phyloP scores from a whole-genome alignment of 2,888 invertebrate genomes.

The Lysandra coridon region DNA sequence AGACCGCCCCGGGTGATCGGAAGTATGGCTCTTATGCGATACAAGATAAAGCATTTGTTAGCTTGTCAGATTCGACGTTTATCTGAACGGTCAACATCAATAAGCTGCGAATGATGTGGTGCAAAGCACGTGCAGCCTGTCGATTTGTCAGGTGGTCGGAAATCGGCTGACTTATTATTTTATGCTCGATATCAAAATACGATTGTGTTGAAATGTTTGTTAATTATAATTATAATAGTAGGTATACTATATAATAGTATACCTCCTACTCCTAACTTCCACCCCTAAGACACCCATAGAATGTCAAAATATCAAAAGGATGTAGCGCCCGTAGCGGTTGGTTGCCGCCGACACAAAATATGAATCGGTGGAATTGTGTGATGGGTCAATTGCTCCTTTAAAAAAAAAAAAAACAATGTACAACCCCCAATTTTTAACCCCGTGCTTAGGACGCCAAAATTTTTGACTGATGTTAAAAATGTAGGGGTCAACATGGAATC shows the following conservation, averaged over 20 bases:
- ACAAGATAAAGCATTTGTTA: slow-evolving; percentile 53
- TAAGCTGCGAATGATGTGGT: slow-evolving; percentile 62
- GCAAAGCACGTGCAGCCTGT: slow-evolving; percentile 69
- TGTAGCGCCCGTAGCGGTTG: no score
- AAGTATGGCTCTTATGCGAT: slow-evolving; percentile 52
- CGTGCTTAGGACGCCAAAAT: no score
- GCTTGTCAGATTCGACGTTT: slow-evolving; percentile 49
- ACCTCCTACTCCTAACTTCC: not conserved
- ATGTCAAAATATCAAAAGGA: no score
- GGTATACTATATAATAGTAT: not conserved
- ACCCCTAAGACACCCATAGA: no score
- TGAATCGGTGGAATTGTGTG: no score
- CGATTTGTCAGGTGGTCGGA: slow-evolving; percentile 67
- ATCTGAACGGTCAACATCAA: slow-evolving; percentile 55
- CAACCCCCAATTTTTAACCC: no score
- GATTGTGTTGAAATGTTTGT: not conserved
- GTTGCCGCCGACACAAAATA: no score
- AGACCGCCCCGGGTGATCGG: slow-evolving; percentile 51
- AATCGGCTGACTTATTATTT: slow-evolving; percentile 1
- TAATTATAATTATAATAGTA: not conserved
- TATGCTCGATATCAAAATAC: not conserved
- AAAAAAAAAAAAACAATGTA: no score
- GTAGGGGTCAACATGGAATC: no score
- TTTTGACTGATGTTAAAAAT: no score
- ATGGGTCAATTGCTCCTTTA: no score